A percentile compares a stretch with the other conserved stretches of the same genome.
phyloP scores from a whole-genome alignment of 2,113 vertebrate species.

The Potamarius usumacintae region DNA sequence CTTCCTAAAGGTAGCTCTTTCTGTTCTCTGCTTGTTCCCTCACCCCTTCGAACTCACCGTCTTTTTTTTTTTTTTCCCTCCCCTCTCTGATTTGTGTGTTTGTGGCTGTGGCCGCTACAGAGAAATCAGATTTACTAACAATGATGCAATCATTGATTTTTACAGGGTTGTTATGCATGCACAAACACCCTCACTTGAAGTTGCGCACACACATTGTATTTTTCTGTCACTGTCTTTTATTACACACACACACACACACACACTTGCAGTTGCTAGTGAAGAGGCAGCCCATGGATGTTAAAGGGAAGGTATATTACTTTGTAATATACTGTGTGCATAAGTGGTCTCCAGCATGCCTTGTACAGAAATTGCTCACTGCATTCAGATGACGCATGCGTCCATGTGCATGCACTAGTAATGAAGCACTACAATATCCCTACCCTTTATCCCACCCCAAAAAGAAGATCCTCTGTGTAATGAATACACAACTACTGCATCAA shows the following conservation, averaged over 20 bases:
- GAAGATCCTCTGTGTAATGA: not conserved
- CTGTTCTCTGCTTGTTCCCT: constrained; percentile 55
- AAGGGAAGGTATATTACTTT: constrained; percentile 19
- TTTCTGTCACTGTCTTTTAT: not conserved
- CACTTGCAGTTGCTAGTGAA: constrained; percentile 73
- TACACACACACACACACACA: constrained; percentile 21
- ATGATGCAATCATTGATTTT: constrained; percentile 55
- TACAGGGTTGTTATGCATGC: constrained; percentile 35
- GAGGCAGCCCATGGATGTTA: constrained; percentile 38
- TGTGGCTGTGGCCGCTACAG: constrained; percentile 67
- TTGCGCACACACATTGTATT: constrained; percentile 7
- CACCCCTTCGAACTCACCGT: constrained; percentile 48
- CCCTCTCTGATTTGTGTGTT: constrained; percentile 63
- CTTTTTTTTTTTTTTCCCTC: not conserved
- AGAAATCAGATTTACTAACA: constrained; percentile 75
- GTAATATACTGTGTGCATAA: constrained; percentile 55
- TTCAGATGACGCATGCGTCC: constrained; percentile 57
- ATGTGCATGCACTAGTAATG: constrained; percentile 41
- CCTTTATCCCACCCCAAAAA: not conserved
- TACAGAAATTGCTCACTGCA: constrained; percentile 59
- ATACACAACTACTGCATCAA: not conserved
- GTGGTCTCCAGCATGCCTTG: constrained; percentile 50
- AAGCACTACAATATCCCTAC: constrained; percentile 8
- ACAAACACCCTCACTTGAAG: constrained; percentile 23
- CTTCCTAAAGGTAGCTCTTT: constrained; percentile 82